phyloP scores from a whole-genome alignment of 2,797 vertebrate species.

The Galagoides demidoff region DNA sequence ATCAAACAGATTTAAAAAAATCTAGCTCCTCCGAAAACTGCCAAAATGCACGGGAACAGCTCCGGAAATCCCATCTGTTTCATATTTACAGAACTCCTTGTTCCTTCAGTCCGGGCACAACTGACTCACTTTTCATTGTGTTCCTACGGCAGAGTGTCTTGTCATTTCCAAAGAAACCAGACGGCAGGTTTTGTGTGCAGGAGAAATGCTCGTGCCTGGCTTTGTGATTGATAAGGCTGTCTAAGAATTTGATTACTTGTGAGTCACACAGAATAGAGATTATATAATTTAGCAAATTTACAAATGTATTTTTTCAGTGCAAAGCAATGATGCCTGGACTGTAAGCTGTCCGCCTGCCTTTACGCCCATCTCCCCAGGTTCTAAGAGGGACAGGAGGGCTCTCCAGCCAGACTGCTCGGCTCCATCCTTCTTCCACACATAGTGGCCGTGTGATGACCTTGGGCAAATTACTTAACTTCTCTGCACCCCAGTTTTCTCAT shows the following conservation, averaged over 20 bases:
- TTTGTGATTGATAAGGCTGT: slow-evolving; percentile 60
- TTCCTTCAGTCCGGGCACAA: slow-evolving; percentile 71
- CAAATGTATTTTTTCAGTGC: background rate
- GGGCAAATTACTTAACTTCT: background rate
- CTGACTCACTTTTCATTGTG: slow-evolving; percentile 81
- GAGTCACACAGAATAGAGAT: slow-evolving; percentile 48
- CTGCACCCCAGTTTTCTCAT: background rate
- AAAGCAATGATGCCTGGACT: background rate
- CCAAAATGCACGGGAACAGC: slow-evolving; percentile 69
- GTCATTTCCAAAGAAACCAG: slow-evolving; percentile 38
- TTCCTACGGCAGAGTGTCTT: slow-evolving; percentile 70
- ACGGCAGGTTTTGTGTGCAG: slow-evolving; percentile 52
- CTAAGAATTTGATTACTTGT: slow-evolving; percentile 48
- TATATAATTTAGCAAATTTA: slow-evolving; percentile 53
- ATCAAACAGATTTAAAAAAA: slow-evolving; percentile 54
- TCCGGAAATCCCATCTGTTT: slow-evolving; percentile 83
- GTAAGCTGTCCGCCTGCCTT: background rate
- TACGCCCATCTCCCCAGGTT: background rate
- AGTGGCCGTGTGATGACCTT: background rate
- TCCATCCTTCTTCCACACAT: background rate
- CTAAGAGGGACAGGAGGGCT: background rate
- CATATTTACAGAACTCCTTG: slow-evolving; percentile 72
- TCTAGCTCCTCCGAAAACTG: slow-evolving; percentile 72
- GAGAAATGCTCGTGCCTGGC: slow-evolving; percentile 22
- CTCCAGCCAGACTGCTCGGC: background rate